Percentiles rank a stretch among this genome's conserved stretches.
These are phyloP conservation scores for Carposina sasakii DNA, from an alignment of 1,140 invertebrate species.

Conservation along the genomic window DNA sequence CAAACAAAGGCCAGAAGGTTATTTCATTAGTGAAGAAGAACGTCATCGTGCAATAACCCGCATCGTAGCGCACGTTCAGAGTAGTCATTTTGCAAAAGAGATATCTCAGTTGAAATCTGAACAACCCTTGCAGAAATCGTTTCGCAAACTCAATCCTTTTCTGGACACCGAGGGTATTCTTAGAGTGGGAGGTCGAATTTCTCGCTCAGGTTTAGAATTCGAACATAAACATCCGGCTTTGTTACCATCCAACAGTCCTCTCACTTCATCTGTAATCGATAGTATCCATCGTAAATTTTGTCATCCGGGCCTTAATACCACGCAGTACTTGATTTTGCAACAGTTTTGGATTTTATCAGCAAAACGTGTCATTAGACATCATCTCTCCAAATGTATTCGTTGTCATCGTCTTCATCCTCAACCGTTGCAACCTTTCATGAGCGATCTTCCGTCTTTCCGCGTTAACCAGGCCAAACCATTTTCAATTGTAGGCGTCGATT, in stretches of 20 bases:
- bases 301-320: constrained; percentile 12
- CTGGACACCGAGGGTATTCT: constrained; percentile 25
- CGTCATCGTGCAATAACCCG: too few relatives aligned
- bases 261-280: constrained; percentile 16
- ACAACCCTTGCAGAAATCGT: constrained; percentile 11
- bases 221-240: too few relatives aligned
- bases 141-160: constrained; percentile 28
- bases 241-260: too few relatives aligned
- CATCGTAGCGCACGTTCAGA: constrained; percentile 10
- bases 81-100: background rate
- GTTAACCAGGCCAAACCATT: constrained; percentile 19
- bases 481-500: constrained; percentile 18
- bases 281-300: too few relatives aligned
- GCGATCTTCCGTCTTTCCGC: constrained; percentile 14
- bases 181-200: constrained; percentile 34
- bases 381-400: constrained; percentile 17
- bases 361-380: constrained; percentile 5
- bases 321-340: constrained; percentile 8
- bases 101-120: background rate
- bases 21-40: constrained; percentile 4
- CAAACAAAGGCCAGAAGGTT: too few relatives aligned
- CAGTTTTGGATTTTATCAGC: constrained; percentile 21
- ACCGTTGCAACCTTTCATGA: constrained; percentile 15
- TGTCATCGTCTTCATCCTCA: constrained; percentile 13
- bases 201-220: too few relatives aligned